A percentile compares a stretch with the other conserved stretches of the same genome.
Evolutionary conservation across 2,113 vertebrate genomes (phyloP).

Genomic region (Acinonyx jubatus): DNA sequence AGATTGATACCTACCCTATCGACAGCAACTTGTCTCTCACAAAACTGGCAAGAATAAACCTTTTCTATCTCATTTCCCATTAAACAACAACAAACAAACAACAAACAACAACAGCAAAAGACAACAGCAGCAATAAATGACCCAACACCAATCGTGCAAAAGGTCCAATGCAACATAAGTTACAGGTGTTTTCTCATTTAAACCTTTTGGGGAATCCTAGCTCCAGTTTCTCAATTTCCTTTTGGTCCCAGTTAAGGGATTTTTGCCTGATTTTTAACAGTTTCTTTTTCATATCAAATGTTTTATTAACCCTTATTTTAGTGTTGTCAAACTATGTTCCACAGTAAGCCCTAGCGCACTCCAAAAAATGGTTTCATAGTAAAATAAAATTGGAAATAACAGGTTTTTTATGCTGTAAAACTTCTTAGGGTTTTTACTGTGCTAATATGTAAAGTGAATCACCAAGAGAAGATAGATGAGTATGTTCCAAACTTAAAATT

Average conservation of each 20-base stretch:
- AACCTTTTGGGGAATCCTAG: not conserved
- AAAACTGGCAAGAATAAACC: not conserved
- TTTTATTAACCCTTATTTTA: not conserved
- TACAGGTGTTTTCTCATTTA: not conserved
- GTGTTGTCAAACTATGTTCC: not conserved
- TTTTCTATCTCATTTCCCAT: not conserved
- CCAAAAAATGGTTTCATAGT: not conserved
- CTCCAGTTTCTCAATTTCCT: not conserved
- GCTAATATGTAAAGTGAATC: not conserved
- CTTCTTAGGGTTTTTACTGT: not conserved
- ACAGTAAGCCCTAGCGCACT: not conserved
- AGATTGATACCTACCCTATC: not conserved
- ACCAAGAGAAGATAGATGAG: not conserved
- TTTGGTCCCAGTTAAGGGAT: not conserved
- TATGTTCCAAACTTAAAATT: slow-evolving; percentile 9
- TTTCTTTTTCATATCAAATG: not conserved
- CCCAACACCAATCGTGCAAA: not conserved
- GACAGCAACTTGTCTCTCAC: not conserved
- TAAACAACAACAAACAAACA: not conserved
- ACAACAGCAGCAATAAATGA: not conserved
- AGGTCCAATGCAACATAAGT: not conserved
- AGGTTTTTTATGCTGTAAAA: not conserved
- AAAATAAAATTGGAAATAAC: not conserved
- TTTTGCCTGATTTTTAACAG: not conserved
- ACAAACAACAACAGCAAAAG: not conserved